Base-by-base conservation (phyloP, 2,888 invertebrate species). In the Mesorhabditis sp. region DNA sequence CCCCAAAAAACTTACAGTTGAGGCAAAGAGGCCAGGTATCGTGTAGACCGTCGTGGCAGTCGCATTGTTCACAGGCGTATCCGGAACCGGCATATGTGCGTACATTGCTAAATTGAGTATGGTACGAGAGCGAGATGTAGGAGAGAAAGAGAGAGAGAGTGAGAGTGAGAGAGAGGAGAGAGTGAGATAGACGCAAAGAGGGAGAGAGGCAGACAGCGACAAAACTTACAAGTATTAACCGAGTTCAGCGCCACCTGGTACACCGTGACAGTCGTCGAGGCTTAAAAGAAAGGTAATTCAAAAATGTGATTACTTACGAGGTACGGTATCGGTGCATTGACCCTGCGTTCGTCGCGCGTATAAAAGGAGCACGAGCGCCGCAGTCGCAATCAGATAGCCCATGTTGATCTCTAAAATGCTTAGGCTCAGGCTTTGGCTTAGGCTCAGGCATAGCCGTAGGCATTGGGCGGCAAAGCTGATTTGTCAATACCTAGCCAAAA, bases 221-320 rank as follows among this genome's bases (percentile, higher is more conserved):
- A 28, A 28, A 2, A 28, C 28, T 28, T 28, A 28, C 28, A 28
- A 28, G 28, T 28, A 28, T 28, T 28, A 28, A 28, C 28, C 58
- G 58, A 50, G 58, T 50, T 50, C 58, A 50, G 7, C 58, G 58
- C 58, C 58, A 50, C 58, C n/a, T 50, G 58, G n/a, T 50, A 50
- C 10, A 50, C n/a, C 58, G 58, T 10, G 58, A 50, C 10, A 50
- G 58, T 50, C 58, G 58, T n/a, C n/a, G 58, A 28, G 28, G 28
- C 28, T 28, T 28, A 28, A 28, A 28, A 28, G 28, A 28, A 28
- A 28, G n/a, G n/a, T 50, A 50, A 50, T 50, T 50, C 7, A 13
- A 50, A 50, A 1, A 0, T 50, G n/a, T 50, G 58, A 50, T 2
- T 1, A 50, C 58, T 50, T 50, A 50, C 58, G 58, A 2, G 58